phyloP scores from a whole-genome alignment of 2,113 vertebrate species.

The Numida meleagris region DNA sequence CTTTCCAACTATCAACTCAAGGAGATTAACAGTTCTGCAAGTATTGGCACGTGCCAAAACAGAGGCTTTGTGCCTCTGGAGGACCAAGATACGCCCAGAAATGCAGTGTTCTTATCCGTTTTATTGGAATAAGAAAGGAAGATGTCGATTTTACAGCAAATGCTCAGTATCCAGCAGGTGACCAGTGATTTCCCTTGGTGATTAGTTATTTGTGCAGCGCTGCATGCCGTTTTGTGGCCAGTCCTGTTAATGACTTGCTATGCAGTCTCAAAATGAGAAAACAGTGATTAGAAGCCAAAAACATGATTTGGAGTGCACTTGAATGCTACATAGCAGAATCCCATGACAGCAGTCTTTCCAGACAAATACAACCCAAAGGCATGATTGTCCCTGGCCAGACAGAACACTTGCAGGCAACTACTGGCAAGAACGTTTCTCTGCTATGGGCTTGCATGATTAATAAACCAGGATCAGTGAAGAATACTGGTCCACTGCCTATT shows the following conservation, averaged over 20 bases:
- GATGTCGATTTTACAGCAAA: not conserved
- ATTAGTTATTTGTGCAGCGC: not conserved
- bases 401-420: rapidly evolving
- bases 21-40: rapidly evolving
- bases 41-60: not conserved
- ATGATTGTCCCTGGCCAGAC: not conserved
- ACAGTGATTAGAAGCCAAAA: not conserved
- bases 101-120: not conserved
- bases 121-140: too few relatives aligned
- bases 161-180: not conserved
- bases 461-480: not conserved
- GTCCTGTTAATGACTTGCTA: not conserved
- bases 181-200: not conserved
- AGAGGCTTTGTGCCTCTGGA: not conserved
- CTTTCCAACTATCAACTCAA: not conserved
- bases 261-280: not conserved
- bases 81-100: not conserved
- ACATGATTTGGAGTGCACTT: not conserved
- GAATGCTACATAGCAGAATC: not conserved
- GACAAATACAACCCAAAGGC: not conserved
- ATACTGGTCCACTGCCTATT: not conserved
- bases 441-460: not conserved
- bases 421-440: not conserved
- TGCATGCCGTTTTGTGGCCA: not conserved
- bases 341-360: not conserved